phyloP scores from a whole-genome alignment of 1,140 invertebrate genomes.

The Drosophila oshimai region DNA sequence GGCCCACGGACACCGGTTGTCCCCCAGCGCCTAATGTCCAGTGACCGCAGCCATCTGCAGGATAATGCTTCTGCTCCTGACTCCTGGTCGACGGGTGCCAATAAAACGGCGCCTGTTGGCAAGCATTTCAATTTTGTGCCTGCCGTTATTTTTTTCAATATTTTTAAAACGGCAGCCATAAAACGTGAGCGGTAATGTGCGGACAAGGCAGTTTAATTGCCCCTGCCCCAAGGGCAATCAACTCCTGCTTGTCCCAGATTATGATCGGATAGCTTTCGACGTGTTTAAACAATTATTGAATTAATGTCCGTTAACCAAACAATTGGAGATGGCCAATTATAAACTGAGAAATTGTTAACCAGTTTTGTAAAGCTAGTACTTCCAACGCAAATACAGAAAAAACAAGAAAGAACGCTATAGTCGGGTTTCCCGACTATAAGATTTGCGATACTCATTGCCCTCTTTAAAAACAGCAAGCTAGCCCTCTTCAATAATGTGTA shows the following conservation, averaged over 20 bases:
- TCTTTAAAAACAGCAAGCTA: too few species aligned
- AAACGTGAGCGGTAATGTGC: slow-evolving; percentile 47
- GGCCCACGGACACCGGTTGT: slow-evolving; percentile 42
- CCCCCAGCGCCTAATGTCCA: slow-evolving; percentile 63
- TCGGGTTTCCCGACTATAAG: too few species aligned
- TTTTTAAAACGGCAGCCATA: slow-evolving; percentile 61
- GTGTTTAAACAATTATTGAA: slow-evolving; percentile 26
- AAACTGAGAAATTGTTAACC: too few species aligned
- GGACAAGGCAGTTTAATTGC: slow-evolving; percentile 44
- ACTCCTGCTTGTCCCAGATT: slow-evolving; percentile 22
- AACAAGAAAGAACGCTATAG: too few species aligned
- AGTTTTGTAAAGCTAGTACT: too few species aligned
- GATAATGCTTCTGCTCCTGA: slow-evolving; percentile 20
- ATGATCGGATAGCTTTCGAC: background rate
- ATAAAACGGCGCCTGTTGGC: slow-evolving; percentile 60
- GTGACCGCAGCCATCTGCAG: slow-evolving; percentile 38
- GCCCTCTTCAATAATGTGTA: too few species aligned
- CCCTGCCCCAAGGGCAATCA: background rate
- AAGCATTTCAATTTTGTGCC: slow-evolving; percentile 49
- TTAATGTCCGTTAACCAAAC: slow-evolving; percentile 5
- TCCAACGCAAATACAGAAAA: too few species aligned
- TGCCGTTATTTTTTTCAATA: slow-evolving; percentile 43
- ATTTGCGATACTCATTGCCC: too few species aligned
- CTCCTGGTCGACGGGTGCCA: slow-evolving; percentile 44
- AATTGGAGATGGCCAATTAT: background rate